These are phyloP conservation scores for Psettodes erumei DNA, from an alignment of 2,113 vertebrate genomes.

Conservation along the genomic window DNA sequence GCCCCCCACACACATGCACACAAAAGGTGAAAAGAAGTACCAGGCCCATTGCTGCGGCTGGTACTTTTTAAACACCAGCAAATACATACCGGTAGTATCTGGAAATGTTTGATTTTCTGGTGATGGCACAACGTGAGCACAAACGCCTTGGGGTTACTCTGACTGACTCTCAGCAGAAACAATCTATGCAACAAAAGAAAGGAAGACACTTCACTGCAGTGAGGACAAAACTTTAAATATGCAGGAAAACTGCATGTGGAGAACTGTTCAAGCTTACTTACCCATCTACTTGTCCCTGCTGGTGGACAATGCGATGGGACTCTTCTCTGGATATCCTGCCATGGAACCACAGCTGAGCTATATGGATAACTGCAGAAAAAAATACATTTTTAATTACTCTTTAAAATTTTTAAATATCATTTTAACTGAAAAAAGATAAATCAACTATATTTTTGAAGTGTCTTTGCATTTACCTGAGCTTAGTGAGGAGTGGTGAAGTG, in stretches of 20 bases:
- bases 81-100: constrained; percentile 91
- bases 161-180: constrained; percentile 97
- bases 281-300: constrained; percentile 98
- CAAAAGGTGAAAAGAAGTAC: background rate
- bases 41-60: no score
- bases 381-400: background rate
- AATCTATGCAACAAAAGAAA: constrained; percentile 81
- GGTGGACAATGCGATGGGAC: constrained; percentile 93
- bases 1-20: no score
- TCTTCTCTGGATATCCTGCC: constrained; percentile 96
- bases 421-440: background rate
- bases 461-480: constrained; percentile 86
- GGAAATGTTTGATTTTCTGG: constrained; percentile 99
- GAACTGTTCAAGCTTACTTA: constrained; percentile 68
- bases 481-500: constrained; percentile 91
- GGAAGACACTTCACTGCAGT: background rate
- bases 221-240: background rate
- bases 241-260: background rate
- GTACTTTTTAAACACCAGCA: background rate
- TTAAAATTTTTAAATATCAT: background rate
- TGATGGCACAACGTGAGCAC: constrained; percentile 98
- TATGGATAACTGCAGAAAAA: constrained; percentile 89
- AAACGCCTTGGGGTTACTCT: constrained; percentile 99
- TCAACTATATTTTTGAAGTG: background rate
- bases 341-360: constrained; percentile 96